These are phyloP conservation scores for Drosophila saltans DNA, from an alignment of 1,140 invertebrate species.

Conservation along the genomic window DNA sequence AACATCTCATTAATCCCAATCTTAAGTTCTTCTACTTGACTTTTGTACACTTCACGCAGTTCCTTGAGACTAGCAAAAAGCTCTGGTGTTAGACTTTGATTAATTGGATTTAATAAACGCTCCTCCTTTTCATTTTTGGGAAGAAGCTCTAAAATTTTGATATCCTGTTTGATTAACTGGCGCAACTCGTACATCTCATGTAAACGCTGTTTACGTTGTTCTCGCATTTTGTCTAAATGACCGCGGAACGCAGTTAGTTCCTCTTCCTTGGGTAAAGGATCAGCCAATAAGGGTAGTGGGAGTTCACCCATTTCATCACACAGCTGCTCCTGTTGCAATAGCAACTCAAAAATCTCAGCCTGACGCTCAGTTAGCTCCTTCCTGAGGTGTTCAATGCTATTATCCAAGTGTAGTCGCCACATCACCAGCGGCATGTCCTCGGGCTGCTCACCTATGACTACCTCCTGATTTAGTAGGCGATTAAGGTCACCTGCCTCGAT, in stretches of 20 bases:
- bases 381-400: constrained; percentile 56
- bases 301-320: constrained; percentile 65
- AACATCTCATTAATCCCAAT: constrained; percentile 84
- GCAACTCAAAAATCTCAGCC: constrained; percentile 57
- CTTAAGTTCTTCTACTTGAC: constrained; percentile 77
- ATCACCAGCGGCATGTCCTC: constrained; percentile 49
- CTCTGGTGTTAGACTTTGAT: constrained; percentile 60
- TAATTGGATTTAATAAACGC: constrained; percentile 56
- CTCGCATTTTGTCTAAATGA: constrained; percentile 42
- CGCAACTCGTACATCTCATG: constrained; percentile 48
- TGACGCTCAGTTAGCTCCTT: constrained; percentile 45
- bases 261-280: constrained; percentile 55
- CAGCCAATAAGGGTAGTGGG: constrained; percentile 53
- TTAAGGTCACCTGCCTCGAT: constrained; percentile 49
- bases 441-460: constrained; percentile 38
- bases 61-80: constrained; percentile 29
- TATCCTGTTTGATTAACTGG: constrained; percentile 51
- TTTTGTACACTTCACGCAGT: constrained; percentile 43
- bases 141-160: constrained; percentile 49
- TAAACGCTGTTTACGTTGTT: constrained; percentile 34
- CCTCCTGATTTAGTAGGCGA: constrained; percentile 47
- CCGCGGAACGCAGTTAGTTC: constrained; percentile 52
- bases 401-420: constrained; percentile 54
- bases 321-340: constrained; percentile 63
- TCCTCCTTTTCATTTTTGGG: constrained; percentile 50